Evolutionary conservation across 2,888 invertebrate genomes (phyloP).

Genomic region (Andrena flavipes): DNA sequence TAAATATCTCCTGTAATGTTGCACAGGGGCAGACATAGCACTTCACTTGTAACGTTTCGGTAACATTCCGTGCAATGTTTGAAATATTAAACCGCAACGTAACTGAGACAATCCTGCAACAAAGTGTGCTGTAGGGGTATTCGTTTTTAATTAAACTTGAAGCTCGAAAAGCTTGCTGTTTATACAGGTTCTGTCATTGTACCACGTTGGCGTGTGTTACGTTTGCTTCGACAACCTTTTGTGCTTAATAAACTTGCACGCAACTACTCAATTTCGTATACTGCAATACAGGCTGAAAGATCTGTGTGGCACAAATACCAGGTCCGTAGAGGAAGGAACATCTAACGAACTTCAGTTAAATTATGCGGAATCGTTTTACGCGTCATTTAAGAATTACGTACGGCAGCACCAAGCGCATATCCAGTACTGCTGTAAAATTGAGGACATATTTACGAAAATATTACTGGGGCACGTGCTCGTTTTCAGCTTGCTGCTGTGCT

Average conservation of each 20-base stretch:
- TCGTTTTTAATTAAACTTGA: neutral
- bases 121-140: no score
- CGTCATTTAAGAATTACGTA: constrained; percentile 54
- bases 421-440: constrained; percentile 52
- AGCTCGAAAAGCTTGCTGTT: neutral
- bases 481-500: constrained; percentile 56
- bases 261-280: constrained; percentile 71
- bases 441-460: constrained; percentile 56
- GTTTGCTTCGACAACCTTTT: constrained; percentile 72
- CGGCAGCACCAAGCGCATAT: constrained; percentile 63
- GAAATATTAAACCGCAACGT: no score
- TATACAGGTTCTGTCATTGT: constrained; percentile 52
- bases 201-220: constrained; percentile 62
- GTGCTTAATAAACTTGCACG: constrained; percentile 64
- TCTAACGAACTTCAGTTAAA: no score
- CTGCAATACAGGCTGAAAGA: constrained; percentile 60
- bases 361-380: constrained; percentile 13
- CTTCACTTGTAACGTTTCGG: no score
- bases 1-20: no score
- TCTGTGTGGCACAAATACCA: neutral
- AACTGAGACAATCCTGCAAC: no score
- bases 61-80: no score
- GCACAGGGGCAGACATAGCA: no score
- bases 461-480: constrained; percentile 62
- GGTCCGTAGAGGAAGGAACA: no score